A percentile compares a stretch with the other conserved stretches of the same genome.
Conservation (phyloP, 2,797 vertebrate genomes). For the Oryzias dopingdopingensis region DNA sequence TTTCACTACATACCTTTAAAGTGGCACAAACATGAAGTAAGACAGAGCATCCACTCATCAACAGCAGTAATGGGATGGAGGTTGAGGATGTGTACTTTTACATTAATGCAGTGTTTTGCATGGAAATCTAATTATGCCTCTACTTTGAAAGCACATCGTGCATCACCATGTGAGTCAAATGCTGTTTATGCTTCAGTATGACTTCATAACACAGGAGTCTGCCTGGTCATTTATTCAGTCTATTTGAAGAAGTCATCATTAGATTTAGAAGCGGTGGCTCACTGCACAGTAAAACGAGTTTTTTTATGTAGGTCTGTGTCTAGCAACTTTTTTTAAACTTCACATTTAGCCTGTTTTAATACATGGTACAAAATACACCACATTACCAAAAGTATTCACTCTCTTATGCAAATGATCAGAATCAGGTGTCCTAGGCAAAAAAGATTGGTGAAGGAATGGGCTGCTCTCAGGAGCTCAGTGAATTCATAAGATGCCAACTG, state of each 20-base stretch:
- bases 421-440: no score
- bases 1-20: conserved; percentile 2
- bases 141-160: conserved; percentile 1
- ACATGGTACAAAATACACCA: no score
- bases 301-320: not conserved
- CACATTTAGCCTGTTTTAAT: no score
- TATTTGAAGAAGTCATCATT: conserved; percentile 5
- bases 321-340: no score
- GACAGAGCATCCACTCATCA: not conserved
- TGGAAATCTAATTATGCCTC: not conserved
- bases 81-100: not conserved
- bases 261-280: not conserved
- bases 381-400: no score
- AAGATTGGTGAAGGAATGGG: no score
- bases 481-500: no score
- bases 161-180: conserved; percentile 2
- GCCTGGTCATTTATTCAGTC: not conserved
- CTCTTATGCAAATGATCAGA: no score
- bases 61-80: not conserved
- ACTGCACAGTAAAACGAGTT: not conserved
- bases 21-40: not conserved
- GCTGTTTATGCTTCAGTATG: not conserved
- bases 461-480: no score
- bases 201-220: not conserved
- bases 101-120: not conserved